Conservation (phyloP, 2,797 vertebrate genomes). For the Anisognathus igniventris region DNA sequence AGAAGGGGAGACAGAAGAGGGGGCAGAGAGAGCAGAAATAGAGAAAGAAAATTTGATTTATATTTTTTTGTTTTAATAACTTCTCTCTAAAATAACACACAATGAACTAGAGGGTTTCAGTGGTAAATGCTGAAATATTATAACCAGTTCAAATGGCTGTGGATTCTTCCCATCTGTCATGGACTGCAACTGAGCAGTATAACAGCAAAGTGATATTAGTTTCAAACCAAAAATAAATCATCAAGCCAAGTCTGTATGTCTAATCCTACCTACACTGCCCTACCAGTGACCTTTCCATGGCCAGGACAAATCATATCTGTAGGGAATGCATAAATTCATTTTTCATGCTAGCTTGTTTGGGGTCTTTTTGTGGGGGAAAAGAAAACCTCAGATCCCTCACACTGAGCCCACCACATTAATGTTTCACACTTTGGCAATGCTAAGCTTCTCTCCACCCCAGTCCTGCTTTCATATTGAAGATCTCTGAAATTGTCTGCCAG, state of each 20-base stretch:
- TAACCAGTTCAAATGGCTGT: constrained; percentile 47
- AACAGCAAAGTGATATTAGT: constrained; percentile 37
- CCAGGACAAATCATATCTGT: background rate
- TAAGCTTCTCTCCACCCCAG: background rate
- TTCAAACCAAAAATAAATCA: constrained; percentile 59
- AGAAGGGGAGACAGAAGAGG: background rate
- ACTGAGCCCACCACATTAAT: background rate
- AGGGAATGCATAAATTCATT: background rate
- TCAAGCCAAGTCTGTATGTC: background rate
- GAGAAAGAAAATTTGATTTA: background rate
- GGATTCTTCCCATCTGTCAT: constrained; percentile 56
- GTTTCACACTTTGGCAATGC: background rate
- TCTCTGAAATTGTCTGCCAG: background rate
- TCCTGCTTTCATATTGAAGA: background rate
- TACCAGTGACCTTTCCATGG: background rate
- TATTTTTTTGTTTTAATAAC: constrained; percentile 9
- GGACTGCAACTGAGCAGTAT: background rate
- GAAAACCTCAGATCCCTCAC: background rate
- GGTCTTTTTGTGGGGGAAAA: background rate
- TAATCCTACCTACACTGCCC: constrained; percentile 14
- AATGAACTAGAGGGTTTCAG: background rate
- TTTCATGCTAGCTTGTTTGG: constrained; percentile 13
- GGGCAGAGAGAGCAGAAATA: background rate
- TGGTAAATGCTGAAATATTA: constrained; percentile 48
- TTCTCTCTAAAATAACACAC: constrained; percentile 4